Percentiles rank a stretch among this genome's conserved stretches.
Conservation (phyloP, 2,888 invertebrate species). For the Tinea pellionella region DNA sequence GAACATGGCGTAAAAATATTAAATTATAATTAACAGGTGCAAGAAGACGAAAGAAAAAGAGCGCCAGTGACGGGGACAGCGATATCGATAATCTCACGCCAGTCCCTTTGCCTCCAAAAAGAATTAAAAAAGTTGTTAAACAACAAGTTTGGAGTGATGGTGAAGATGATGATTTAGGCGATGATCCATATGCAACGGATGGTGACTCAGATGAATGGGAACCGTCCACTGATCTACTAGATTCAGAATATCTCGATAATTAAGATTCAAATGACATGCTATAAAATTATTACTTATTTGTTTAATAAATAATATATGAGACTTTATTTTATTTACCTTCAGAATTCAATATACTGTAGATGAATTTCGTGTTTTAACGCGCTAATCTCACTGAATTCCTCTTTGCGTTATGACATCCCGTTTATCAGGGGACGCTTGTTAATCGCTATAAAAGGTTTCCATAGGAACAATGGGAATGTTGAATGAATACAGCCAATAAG, state of each 20-base stretch:
- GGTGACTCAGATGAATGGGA: slow-evolving; percentile 59
- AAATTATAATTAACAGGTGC: neutral
- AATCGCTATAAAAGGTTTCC: too few relatives aligned
- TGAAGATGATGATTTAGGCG: slow-evolving; percentile 30
- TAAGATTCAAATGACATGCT: slow-evolving; percentile 20
- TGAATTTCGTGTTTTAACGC: too few relatives aligned
- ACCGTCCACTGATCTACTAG: slow-evolving; percentile 28
- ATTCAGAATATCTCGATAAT: slow-evolving; percentile 26
- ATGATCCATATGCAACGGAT: slow-evolving; percentile 59
- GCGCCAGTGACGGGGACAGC: neutral
- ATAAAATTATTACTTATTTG: neutral
- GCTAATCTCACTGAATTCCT: too few relatives aligned
- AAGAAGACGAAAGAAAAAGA: neutral
- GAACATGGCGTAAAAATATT: neutral
- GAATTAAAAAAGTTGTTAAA: slow-evolving; percentile 30
- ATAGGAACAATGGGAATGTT: too few relatives aligned
- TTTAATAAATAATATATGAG: neutral
- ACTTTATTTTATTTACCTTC: too few relatives aligned
- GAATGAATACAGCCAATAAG: too few relatives aligned
- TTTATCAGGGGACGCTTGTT: too few relatives aligned
- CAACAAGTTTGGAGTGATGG: slow-evolving; percentile 25
- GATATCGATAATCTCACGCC: neutral
- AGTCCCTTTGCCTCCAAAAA: slow-evolving; percentile 29
- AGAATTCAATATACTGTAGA: too few relatives aligned
- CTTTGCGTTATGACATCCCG: too few relatives aligned